These are phyloP conservation scores for Agelaius tricolor DNA, from an alignment of 2,113 vertebrate species.

Conservation along the genomic window DNA sequence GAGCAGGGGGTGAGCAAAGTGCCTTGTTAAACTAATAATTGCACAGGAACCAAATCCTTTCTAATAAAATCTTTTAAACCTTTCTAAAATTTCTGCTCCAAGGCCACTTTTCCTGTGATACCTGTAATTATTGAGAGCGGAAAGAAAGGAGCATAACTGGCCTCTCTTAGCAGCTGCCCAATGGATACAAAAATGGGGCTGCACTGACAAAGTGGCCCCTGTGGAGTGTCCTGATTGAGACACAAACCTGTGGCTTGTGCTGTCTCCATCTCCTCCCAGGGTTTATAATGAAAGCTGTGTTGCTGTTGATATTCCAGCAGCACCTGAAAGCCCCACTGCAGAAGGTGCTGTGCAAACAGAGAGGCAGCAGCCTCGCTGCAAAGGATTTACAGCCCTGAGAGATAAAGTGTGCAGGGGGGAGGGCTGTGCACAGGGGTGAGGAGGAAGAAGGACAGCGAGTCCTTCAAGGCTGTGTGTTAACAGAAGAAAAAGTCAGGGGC, in stretches of 20 bases:
- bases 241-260: background rate
- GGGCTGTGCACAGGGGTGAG: background rate
- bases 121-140: constrained; percentile 31
- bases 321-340: background rate
- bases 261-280: background rate
- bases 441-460: background rate
- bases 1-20: background rate
- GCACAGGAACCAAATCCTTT: constrained; percentile 34
- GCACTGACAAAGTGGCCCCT: background rate
- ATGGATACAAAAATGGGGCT: background rate
- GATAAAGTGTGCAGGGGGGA: background rate
- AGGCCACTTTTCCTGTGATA: constrained; percentile 45
- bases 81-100: constrained; percentile 32
- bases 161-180: background rate
- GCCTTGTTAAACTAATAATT: constrained; percentile 58
- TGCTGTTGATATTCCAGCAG: constrained; percentile 38
- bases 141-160: background rate
- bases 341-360: constrained; percentile 41
- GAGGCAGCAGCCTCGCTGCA: background rate
- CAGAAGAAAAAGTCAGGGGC: background rate
- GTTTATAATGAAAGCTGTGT: constrained; percentile 23
- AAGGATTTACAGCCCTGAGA: background rate
- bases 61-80: constrained; percentile 52
- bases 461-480: background rate
- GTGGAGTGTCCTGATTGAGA: constrained; percentile 34